Conservation (phyloP, 2,888 invertebrate genomes). For the Lycaena phlaeas region DNA sequence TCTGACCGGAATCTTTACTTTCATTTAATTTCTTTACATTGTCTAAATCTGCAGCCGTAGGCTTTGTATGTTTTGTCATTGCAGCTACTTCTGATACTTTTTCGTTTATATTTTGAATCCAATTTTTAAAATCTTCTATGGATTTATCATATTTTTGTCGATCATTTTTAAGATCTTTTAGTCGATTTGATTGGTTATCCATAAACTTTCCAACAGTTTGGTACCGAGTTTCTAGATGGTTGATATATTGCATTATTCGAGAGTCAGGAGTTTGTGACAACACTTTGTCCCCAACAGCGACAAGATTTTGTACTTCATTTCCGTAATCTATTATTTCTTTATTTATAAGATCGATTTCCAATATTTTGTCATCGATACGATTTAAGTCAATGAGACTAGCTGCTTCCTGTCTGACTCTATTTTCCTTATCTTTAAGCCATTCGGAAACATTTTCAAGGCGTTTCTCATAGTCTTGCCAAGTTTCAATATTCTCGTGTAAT, state of each 20-base stretch:
- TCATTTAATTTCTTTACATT: slow-evolving; percentile 82
- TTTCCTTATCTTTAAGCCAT: slow-evolving; percentile 87
- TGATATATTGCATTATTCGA: slow-evolving; percentile 84
- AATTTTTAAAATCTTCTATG: slow-evolving; percentile 80
- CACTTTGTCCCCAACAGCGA: slow-evolving; percentile 79
- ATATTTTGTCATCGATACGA: slow-evolving; percentile 79
- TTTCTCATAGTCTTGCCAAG: slow-evolving; percentile 87
- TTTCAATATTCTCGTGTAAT: slow-evolving; percentile 79
- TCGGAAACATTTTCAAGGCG: slow-evolving; percentile 81
- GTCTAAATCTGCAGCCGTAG: slow-evolving; percentile 82
- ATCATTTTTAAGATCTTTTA: slow-evolving; percentile 80
- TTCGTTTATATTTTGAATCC: slow-evolving; percentile 83
- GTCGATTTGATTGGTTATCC: slow-evolving; percentile 78
- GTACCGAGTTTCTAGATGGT: slow-evolving; percentile 83
- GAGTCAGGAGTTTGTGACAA: slow-evolving; percentile 86
- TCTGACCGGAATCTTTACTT: slow-evolving; percentile 85
- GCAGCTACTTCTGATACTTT: slow-evolving; percentile 82
- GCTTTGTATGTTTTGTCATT: slow-evolving; percentile 83
- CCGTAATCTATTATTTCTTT: slow-evolving; percentile 77
- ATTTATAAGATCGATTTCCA: slow-evolving; percentile 76
- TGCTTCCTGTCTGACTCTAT: slow-evolving; percentile 80
- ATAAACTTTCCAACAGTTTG: slow-evolving; percentile 82
- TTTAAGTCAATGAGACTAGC: slow-evolving; percentile 79
- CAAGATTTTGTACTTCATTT: slow-evolving; percentile 77
- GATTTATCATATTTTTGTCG: slow-evolving; percentile 79